Base-by-base conservation (phyloP, 2,797 vertebrate species). In the Typhlichthys eigenmanni region DNA sequence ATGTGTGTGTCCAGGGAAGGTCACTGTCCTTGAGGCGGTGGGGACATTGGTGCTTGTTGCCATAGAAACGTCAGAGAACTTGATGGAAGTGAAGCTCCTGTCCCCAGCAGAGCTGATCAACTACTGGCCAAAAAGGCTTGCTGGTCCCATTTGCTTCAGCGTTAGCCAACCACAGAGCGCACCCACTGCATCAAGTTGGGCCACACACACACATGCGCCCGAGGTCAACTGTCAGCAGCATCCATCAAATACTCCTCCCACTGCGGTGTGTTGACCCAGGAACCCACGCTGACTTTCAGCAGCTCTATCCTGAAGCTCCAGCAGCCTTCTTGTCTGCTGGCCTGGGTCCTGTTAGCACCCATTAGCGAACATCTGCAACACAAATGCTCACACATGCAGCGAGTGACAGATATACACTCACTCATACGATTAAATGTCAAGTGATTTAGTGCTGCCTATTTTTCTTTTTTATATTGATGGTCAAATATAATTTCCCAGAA, bases 31-130 rank as follows among this genome's bases (percentile, higher is more conserved):
- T 46, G 88, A 91, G 46, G 89, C 85, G 10, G 71, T 86, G 61
- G 84, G 87, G 48, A 67, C 91, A 0, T 77, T 83, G 2, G 85
- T 93, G 1, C 76, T 82, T 11, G 81, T 94, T 75, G 90, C 89
- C 9, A 72, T 96, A 83, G 92, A 95, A 87, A 95, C 93, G 0
- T 83, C 88, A 2, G 64, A 79, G 24, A 79, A 71, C 52, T 91
- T 76, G 24, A 90, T 93, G 0, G 92, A 95, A 43, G 83, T 91
- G 43, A 91, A 94, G 71, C 82, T 96, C 76, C 89, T 85, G 16
- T 94, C 92, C 7, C 60, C 89, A 0, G 85, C 94, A 70, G 93
- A 95, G 78, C 90, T 94, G 60, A 92, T 92, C 71, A 91, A 89
- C 7, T 79, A 78, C 81, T 95, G 94, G 93, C 89, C 92, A 0